Percentiles rank a stretch among this genome's conserved stretches.
These are phyloP conservation scores for Enteromius radiatus DNA, from an alignment of 2,797 vertebrate species.

Conservation along the genomic window DNA sequence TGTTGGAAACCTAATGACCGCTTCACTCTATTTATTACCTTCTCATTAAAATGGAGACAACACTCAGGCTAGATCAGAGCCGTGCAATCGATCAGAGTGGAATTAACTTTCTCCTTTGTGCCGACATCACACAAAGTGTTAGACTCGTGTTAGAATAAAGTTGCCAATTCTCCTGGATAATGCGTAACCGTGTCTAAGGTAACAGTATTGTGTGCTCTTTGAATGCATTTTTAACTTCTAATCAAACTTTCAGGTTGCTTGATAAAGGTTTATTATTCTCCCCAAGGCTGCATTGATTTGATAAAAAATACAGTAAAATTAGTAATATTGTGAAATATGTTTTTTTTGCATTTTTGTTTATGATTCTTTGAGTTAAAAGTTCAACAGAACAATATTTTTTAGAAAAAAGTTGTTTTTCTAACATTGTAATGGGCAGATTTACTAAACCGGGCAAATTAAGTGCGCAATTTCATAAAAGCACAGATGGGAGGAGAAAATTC, in stretches of 20 bases:
- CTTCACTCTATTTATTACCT: conserved; percentile 68
- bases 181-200: neutral
- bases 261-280: neutral
- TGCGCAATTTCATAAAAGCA: too few relatives aligned
- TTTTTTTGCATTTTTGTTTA: neutral
- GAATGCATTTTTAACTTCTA: neutral
- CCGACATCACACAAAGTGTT: conserved; percentile 4
- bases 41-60: conserved; percentile 72
- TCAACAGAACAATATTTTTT: neutral
- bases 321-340: neutral
- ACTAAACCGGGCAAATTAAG: too few relatives aligned
- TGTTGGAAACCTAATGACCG: conserved; percentile 53
- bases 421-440: too few relatives aligned
- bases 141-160: neutral
- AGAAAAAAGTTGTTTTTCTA: neutral
- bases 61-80: conserved; percentile 67
- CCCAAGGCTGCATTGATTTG: neutral
- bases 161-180: neutral
- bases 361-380: neutral
- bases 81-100: conserved; percentile 66
- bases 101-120: conserved; percentile 62
- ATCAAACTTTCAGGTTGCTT: neutral
- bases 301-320: neutral
- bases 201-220: neutral
- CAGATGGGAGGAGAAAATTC: too few relatives aligned